Percentiles rank a stretch among this genome's conserved stretches.
phyloP scores from a whole-genome alignment of 2,113 vertebrate species.

The Anarrhichthys ocellatus region DNA sequence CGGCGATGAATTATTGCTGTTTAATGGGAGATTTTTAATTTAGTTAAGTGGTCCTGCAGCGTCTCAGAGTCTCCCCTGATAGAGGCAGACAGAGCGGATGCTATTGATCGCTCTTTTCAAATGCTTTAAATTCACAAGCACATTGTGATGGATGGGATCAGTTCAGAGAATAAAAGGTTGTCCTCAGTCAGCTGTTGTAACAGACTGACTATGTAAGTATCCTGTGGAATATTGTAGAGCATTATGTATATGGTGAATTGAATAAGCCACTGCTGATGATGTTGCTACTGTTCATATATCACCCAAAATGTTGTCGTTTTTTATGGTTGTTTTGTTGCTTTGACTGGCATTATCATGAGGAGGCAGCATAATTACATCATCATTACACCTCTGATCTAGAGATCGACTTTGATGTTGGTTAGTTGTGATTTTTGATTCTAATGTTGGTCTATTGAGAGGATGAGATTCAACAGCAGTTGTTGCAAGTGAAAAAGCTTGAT shows the following conservation, averaged over 20 bases:
- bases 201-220: background rate
- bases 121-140: slow-evolving; percentile 28
- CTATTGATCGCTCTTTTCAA: slow-evolving; percentile 59
- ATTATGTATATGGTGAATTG: background rate
- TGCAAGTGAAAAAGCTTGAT: too few relatives aligned
- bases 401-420: too few relatives aligned
- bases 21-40: slow-evolving; percentile 57
- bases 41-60: slow-evolving; percentile 61
- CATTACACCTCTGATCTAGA: too few relatives aligned
- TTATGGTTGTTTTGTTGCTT: too few relatives aligned
- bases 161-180: slow-evolving; percentile 14
- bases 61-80: slow-evolving; percentile 32
- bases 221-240: background rate
- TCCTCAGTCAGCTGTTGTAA: background rate
- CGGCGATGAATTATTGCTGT: slow-evolving; percentile 50
- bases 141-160: slow-evolving; percentile 34
- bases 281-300: background rate
- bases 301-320: too few relatives aligned
- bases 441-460: too few relatives aligned
- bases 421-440: too few relatives aligned
- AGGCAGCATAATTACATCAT: too few relatives aligned
- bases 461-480: too few relatives aligned
- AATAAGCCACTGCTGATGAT: background rate
- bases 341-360: too few relatives aligned
- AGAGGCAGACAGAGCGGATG: slow-evolving; percentile 31